phyloP scores from a whole-genome alignment of 64 coral and sea anemone genomes.

The Stichodactyla mertensii region DNA sequence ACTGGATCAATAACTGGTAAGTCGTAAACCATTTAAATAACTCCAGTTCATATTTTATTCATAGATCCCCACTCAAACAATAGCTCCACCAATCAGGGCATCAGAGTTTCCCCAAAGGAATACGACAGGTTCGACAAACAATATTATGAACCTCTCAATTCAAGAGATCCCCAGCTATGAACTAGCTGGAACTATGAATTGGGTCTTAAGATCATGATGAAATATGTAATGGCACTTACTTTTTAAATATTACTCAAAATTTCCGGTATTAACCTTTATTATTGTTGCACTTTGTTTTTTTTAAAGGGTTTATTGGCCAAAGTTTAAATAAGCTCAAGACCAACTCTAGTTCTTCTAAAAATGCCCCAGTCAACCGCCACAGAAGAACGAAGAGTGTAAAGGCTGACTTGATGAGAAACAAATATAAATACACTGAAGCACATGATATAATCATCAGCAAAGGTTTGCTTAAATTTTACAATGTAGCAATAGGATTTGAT shows the following conservation, averaged over 20 bases:
- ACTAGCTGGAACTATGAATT: too few species aligned
- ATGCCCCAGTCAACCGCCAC: conserved; percentile 43
- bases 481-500: neutral
- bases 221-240: too few species aligned
- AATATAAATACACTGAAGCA: conserved; percentile 30
- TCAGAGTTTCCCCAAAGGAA: too few species aligned
- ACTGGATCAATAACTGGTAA: conserved; percentile 92
- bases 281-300: neutral
- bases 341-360: conserved; percentile 46
- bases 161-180: too few species aligned
- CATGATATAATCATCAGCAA: conserved; percentile 6
- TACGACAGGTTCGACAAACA: too few species aligned
- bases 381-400: conserved; percentile 93
- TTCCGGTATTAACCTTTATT: too few species aligned
- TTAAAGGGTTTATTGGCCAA: conserved; percentile 87
- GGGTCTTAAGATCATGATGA: too few species aligned
- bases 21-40: neutral
- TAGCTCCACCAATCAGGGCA: too few species aligned
- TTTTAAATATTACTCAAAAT: too few species aligned
- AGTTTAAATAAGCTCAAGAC: conserved; percentile 78
- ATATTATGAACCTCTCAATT: too few species aligned
- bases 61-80: too few species aligned
- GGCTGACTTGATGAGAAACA: conserved; percentile 78
- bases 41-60: too few species aligned
- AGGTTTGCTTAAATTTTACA: neutral